Base-by-base conservation (phyloP, 2,888 invertebrate genomes). In the Neoascia interrupta region DNA sequence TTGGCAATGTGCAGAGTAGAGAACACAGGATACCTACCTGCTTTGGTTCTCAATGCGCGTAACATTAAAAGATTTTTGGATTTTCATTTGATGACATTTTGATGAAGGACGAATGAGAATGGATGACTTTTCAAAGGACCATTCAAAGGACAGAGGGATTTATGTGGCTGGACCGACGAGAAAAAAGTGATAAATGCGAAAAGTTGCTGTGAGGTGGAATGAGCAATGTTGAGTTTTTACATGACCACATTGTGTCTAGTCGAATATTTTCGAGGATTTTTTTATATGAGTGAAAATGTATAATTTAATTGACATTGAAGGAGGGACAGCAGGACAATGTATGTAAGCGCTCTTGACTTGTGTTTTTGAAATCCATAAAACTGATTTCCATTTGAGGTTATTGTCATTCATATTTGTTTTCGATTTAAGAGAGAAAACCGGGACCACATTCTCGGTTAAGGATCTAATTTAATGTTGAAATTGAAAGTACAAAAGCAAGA, bases 41-140 rank as follows among this genome's bases (percentile, higher is more conserved):
- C 31, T 8, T 36, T 54, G 36, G 21, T 23, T 23, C 45, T 19
- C 13, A 61, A 23, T 16, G 56, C 37, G 21, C 41, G 45, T 8
- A 26, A 28, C 41, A 51, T 58, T 66, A 66, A 79, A 72, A 60
- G 72, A 66, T 54, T 66, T 61, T 73, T 43, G 39, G 47, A 60
- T 66, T 60, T 66, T 49, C 66, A 54, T 66, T 53, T 73, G 66
- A 79, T 73, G 76, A 73, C 73, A 66, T 60, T 79, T 64, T 72
- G 76, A 79, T 73, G 73, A 43, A 72, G 72, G 49, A 70, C 53
- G 21, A 34, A 72, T 45, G 49, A 41, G 31, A 68, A 61, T 60
- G 15, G 34, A 70, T 43, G 70, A 64, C 63, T 58, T 64, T 58
- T 63, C 11, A 36, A 23, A 39, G 37, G 18, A 41, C 39, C 5